Conservation (phyloP, 2,888 invertebrate genomes). For the Caenorhabditis sulstoni region DNA sequence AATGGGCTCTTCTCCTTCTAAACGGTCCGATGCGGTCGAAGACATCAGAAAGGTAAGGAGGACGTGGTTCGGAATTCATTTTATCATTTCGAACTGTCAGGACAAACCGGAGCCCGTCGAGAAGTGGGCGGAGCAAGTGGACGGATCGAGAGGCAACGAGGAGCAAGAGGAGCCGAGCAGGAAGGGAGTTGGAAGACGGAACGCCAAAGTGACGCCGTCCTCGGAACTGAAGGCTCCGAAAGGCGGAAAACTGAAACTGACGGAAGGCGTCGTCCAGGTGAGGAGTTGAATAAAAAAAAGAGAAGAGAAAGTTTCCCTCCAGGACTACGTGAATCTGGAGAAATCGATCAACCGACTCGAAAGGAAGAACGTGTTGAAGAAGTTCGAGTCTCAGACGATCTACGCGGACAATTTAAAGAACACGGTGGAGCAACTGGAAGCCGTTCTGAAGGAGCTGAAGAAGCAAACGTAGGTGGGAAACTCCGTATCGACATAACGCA, state of each 20-base stretch:
- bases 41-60: slow-evolving; percentile 33
- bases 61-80: too few relatives aligned
- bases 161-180: slow-evolving; percentile 27
- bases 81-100: slow-evolving; percentile 1
- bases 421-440: slow-evolving; percentile 80
- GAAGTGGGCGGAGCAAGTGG: slow-evolving; percentile 54
- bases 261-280: slow-evolving; percentile 76
- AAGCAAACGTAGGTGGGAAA: slow-evolving; percentile 79
- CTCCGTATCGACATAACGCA: neutral
- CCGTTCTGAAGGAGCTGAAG: slow-evolving; percentile 80
- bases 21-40: slow-evolving; percentile 30
- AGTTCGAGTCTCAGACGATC: slow-evolving; percentile 80
- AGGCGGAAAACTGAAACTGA: slow-evolving; percentile 73
- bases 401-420: slow-evolving; percentile 80
- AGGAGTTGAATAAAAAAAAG: neutral
- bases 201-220: slow-evolving; percentile 55
- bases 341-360: slow-evolving; percentile 81
- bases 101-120: slow-evolving; percentile 44
- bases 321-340: slow-evolving; percentile 81
- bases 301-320: slow-evolving; percentile 1
- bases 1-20: slow-evolving; percentile 57
- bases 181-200: slow-evolving; percentile 38
- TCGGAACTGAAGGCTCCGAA: slow-evolving; percentile 17
- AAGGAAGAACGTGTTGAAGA: slow-evolving; percentile 80
- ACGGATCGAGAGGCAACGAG: neutral